Percentiles rank a stretch among this genome's conserved stretches.
Conservation (phyloP, 1,140 invertebrate species). For the Anadara kagoshimensis region DNA sequence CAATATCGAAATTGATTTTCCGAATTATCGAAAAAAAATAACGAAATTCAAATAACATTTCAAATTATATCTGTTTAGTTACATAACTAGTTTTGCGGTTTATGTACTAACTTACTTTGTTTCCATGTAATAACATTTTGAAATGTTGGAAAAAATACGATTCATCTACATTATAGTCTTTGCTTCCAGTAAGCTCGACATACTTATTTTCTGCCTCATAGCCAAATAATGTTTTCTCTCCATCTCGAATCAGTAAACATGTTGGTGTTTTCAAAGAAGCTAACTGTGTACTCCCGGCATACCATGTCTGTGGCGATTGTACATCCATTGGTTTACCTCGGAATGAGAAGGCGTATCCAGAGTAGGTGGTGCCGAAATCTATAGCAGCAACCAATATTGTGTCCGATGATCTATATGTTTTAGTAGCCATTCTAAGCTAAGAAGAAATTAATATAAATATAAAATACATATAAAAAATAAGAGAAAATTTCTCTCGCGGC, state of each 20-base stretch:
- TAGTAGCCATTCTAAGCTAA: too few relatives aligned
- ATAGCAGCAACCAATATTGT: slow-evolving; percentile 6
- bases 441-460: too few relatives aligned
- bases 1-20: too few relatives aligned
- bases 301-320: neutral
- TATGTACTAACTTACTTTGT: neutral
- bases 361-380: neutral
- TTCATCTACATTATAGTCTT: neutral
- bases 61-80: too few relatives aligned
- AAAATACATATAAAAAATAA: too few relatives aligned
- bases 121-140: slow-evolving; percentile 27
- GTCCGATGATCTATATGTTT: neutral
- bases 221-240: slow-evolving; percentile 17
- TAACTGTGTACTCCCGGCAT: neutral
- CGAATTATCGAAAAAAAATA: too few relatives aligned
- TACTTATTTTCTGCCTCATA: slow-evolving; percentile 26
- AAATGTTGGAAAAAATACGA: slow-evolving; percentile 19
- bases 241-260: slow-evolving; percentile 1
- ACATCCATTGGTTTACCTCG: neutral
- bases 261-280: slow-evolving; percentile 1
- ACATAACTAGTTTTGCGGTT: too few relatives aligned
- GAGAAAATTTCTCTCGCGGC: too few relatives aligned
- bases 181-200: neutral
- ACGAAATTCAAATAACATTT: too few relatives aligned
- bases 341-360: neutral